These are phyloP conservation scores for Desmodus rotundus DNA, from an alignment of 2,113 vertebrate genomes.

Conservation along the genomic window DNA sequence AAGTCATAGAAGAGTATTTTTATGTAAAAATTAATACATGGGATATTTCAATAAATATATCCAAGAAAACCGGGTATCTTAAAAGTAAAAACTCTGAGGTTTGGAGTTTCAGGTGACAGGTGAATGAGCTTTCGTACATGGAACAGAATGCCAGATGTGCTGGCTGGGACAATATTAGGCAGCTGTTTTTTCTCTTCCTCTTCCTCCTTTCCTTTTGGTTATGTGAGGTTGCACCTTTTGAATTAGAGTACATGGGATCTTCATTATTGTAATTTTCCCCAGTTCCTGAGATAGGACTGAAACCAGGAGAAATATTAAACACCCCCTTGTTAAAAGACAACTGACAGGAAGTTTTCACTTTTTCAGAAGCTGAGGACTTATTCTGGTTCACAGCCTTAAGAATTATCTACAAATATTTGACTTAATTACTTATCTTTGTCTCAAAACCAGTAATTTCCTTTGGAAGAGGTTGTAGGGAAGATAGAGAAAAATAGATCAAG, in stretches of 20 bases:
- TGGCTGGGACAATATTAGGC: neutral
- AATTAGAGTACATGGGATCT: neutral
- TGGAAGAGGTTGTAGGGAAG: neutral
- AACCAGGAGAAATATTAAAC: neutral
- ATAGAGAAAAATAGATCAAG: neutral
- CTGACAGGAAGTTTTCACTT: neutral
- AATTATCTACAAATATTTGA: slow-evolving; percentile 8
- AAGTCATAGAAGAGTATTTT: neutral
- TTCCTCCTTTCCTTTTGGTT: neutral
- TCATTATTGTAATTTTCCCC: neutral
- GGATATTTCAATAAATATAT: neutral
- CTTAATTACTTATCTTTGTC: neutral
- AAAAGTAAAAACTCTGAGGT: neutral
- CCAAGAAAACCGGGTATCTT: neutral
- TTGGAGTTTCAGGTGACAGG: neutral
- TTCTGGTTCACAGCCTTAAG: neutral
- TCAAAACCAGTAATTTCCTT: neutral
- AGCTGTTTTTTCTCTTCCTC: neutral
- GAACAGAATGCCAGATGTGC: neutral
- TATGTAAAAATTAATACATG: neutral
- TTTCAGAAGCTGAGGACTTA: neutral
- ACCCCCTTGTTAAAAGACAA: neutral
- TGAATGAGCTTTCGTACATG: neutral
- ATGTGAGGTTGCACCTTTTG: neutral
- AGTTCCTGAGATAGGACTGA: neutral